Percentiles rank a stretch among this genome's conserved stretches.
These are phyloP conservation scores for Aramus guarauna DNA, from an alignment of 2,113 vertebrate species.

Conservation along the genomic window DNA sequence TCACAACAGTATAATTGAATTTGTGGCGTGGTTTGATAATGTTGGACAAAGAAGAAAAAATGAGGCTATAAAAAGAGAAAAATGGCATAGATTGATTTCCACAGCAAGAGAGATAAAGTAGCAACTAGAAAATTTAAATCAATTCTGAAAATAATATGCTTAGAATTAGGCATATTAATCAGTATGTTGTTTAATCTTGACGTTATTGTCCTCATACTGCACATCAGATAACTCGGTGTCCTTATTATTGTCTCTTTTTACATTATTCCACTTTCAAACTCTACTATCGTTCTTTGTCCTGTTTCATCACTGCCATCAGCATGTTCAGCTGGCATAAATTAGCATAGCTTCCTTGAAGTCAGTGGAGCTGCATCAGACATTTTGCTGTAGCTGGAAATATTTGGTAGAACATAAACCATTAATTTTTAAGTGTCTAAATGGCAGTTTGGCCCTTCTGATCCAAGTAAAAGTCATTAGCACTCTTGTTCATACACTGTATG, in stretches of 20 bases:
- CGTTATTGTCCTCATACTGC: background rate
- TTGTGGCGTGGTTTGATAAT: constrained; percentile 75
- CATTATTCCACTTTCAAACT: background rate
- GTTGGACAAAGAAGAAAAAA: constrained; percentile 56
- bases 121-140: constrained; percentile 49
- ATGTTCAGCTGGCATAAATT: background rate
- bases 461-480: background rate
- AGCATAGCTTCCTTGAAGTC: background rate
- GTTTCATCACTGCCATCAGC: background rate
- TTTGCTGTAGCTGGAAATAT: background rate
- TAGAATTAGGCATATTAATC: constrained; percentile 42
- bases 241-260: background rate
- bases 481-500: background rate
- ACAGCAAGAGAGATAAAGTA: constrained; percentile 45
- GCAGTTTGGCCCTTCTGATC: background rate
- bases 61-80: constrained; percentile 17
- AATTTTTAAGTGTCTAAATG: background rate
- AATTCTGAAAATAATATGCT: constrained; percentile 58
- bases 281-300: background rate
- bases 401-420: background rate
- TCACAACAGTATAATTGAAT: constrained; percentile 74
- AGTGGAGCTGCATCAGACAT: background rate
- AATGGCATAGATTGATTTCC: constrained; percentile 33
- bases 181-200: constrained; percentile 27
- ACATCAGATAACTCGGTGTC: background rate